These are phyloP conservation scores for Smittia sp. DNA, from an alignment of 2,888 invertebrate species.

Conservation along the genomic window DNA sequence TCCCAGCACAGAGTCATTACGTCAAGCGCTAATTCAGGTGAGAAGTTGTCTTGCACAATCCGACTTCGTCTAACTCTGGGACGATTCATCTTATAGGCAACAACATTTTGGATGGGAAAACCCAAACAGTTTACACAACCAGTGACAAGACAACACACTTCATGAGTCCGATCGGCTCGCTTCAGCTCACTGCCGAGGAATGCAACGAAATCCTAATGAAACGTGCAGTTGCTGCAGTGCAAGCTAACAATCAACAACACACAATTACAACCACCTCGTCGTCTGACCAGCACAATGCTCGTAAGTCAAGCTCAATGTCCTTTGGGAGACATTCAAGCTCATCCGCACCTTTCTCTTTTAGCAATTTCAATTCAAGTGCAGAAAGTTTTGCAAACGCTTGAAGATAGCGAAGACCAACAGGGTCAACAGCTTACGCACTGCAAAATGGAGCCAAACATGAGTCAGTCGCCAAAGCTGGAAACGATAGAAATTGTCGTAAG, in stretches of 20 bases:
- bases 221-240: slow-evolving; percentile 66
- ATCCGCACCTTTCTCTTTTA: slow-evolving; percentile 33
- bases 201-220: slow-evolving; percentile 77
- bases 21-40: slow-evolving; percentile 16
- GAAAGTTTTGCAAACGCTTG: slow-evolving; percentile 54
- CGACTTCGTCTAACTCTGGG: neutral
- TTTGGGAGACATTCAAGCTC: neutral
- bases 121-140: slow-evolving; percentile 53
- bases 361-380: slow-evolving; percentile 55
- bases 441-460: slow-evolving; percentile 54
- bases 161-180: slow-evolving; percentile 69
- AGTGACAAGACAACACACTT: slow-evolving; percentile 57
- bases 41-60: no score
- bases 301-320: slow-evolving; percentile 44
- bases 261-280: slow-evolving; percentile 54
- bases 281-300: slow-evolving; percentile 51
- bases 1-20: slow-evolving; percentile 36
- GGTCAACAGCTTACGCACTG: slow-evolving; percentile 51
- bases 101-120: slow-evolving; percentile 53
- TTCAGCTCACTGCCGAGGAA: slow-evolving; percentile 72
- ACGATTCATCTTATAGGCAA: slow-evolving; percentile 45
- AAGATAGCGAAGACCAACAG: slow-evolving; percentile 54
- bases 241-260: slow-evolving; percentile 53
- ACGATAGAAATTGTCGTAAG: slow-evolving; percentile 42
- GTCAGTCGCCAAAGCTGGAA: slow-evolving; percentile 54